Conservation (phyloP, 2,113 vertebrate species). For the Carlito syrichta region DNA sequence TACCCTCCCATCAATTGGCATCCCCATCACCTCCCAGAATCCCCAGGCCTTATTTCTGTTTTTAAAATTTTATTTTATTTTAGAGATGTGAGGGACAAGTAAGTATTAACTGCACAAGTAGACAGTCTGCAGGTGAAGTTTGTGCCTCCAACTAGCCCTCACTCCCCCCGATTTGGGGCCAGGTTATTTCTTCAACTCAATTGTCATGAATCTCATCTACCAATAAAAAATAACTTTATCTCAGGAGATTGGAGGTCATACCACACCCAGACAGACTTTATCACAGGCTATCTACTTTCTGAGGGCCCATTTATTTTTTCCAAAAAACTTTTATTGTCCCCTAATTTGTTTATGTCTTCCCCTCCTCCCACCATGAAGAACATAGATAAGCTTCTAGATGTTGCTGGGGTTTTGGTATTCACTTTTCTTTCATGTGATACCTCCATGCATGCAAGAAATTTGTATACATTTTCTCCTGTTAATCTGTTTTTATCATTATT, state of each 20-base stretch:
- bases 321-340: neutral
- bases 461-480: neutral
- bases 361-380: neutral
- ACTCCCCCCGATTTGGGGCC: too few species aligned
- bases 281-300: neutral
- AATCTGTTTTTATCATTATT: neutral
- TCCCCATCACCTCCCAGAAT: too few species aligned
- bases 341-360: neutral
- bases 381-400: neutral
- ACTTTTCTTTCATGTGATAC: neutral
- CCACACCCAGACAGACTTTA: neutral
- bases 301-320: neutral
- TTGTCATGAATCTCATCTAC: neutral
- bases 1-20: too few species aligned
- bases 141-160: too few species aligned
- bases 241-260: neutral
- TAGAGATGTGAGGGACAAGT: too few species aligned
- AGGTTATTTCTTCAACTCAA: too few species aligned
- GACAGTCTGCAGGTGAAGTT: too few species aligned
- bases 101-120: too few species aligned
- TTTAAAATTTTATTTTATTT: too few species aligned
- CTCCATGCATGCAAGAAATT: neutral
- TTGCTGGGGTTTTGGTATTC: neutral
- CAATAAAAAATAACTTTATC: neutral
- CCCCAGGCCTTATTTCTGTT: too few species aligned